Conservation (phyloP, 2,888 invertebrate genomes). For the Thysanoteuthis rhombus region DNA sequence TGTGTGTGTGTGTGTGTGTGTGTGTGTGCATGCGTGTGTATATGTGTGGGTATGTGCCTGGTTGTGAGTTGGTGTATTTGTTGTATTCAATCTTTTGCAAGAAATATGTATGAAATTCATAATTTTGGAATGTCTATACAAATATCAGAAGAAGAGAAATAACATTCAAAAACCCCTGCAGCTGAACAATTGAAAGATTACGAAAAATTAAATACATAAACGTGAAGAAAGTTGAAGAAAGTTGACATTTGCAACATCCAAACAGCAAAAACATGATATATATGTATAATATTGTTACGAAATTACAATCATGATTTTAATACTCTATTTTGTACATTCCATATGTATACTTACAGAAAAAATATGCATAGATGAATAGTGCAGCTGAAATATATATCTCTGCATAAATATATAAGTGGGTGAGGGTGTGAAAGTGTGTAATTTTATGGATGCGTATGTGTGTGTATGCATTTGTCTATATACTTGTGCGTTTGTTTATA, state of each 20-base stretch:
- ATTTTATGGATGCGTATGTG: neutral
- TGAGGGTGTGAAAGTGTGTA: neutral
- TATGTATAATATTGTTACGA: neutral
- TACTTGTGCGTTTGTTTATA: neutral
- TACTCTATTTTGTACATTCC: constrained; percentile 1
- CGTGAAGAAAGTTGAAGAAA: neutral
- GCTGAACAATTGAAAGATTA: neutral
- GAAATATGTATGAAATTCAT: neutral
- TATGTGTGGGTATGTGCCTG: neutral
- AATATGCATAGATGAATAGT: neutral
- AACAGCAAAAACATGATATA: too few species aligned
- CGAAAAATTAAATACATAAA: too few species aligned
- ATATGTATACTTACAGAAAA: neutral
- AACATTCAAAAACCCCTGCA: neutral
- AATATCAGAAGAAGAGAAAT: neutral
- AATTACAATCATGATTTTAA: neutral
- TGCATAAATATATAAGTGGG: neutral
- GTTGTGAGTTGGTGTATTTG: neutral
- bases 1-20: too few species aligned
- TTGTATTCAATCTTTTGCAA: neutral
- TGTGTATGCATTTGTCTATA: neutral
- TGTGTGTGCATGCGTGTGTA: too few species aligned
- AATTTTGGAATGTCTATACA: neutral
- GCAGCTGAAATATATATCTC: neutral
- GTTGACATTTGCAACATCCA: neutral